A percentile compares a stretch with the other conserved stretches of the same genome.
phyloP scores from a whole-genome alignment of 2,888 invertebrate species.

The Eilema sororculum region DNA sequence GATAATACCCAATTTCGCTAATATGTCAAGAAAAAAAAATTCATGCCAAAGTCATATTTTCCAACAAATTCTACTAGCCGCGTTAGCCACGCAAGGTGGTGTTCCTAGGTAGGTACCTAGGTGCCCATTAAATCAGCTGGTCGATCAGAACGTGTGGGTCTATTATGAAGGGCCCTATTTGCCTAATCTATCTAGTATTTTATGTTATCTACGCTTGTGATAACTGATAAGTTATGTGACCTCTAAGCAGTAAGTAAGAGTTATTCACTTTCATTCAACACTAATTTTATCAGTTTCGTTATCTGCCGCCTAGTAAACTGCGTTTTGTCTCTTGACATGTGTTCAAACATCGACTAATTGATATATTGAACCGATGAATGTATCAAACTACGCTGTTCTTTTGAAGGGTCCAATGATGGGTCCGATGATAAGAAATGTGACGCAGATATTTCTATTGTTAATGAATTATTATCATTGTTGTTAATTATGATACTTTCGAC shows the following conservation, averaged over 20 bases:
- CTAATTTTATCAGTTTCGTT: not conserved
- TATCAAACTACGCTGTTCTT: slow-evolving; percentile 33
- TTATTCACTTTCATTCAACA: slow-evolving; percentile 2
- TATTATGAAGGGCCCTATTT: too few relatives aligned
- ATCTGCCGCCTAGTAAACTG: not conserved
- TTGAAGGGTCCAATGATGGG: slow-evolving; percentile 41
- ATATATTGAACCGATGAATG: slow-evolving; percentile 15
- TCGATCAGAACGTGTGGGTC: too few relatives aligned
- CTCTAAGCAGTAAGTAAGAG: not conserved
- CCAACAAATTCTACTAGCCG: too few relatives aligned
- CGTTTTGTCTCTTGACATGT: not conserved
- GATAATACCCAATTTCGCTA: too few relatives aligned
- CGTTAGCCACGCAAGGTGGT: too few relatives aligned
- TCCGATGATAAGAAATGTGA: slow-evolving; percentile 36
- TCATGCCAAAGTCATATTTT: too few relatives aligned
- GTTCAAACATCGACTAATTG: slow-evolving; percentile 1
- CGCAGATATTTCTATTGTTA: slow-evolving; percentile 43
- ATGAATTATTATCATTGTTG: slow-evolving; percentile 48
- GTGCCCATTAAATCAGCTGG: too few relatives aligned
- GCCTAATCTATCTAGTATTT: too few relatives aligned
- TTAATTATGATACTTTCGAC: slow-evolving; percentile 39
- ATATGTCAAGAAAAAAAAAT: too few relatives aligned
- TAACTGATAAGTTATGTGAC: not conserved
- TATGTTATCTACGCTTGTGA: too few relatives aligned
- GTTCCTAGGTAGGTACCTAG: too few relatives aligned